These are phyloP conservation scores for Polyodon spathula DNA, from an alignment of 2,113 vertebrate species.

Conservation along the genomic window DNA sequence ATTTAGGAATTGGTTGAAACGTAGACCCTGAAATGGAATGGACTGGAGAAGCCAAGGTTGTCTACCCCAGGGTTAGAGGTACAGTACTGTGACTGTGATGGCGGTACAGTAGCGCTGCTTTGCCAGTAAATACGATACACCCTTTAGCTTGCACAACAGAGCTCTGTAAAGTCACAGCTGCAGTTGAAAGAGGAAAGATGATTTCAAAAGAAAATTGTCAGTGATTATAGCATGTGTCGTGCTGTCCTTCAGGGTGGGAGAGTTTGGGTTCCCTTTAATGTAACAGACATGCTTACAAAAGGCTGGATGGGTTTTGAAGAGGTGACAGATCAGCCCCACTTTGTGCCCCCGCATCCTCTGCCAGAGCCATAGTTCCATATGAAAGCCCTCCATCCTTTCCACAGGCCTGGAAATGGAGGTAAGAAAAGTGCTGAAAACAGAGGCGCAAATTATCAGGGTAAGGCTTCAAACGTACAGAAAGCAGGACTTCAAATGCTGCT, in stretches of 20 bases:
- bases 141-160: not conserved
- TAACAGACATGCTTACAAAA: constrained; percentile 28
- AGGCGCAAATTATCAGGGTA: constrained; percentile 77
- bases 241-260: not conserved
- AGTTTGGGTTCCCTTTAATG: constrained; percentile 10
- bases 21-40: too few species aligned
- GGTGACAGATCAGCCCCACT: constrained; percentile 48
- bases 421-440: constrained; percentile 57
- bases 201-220: not conserved
- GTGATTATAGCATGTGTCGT: not conserved
- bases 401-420: constrained; percentile 69
- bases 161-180: constrained; percentile 1
- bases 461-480: constrained; percentile 73
- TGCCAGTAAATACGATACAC: too few species aligned
- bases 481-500: constrained; percentile 79
- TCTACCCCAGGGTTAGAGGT: too few species aligned
- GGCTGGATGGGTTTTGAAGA: constrained; percentile 37
- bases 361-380: constrained; percentile 59
- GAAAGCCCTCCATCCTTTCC: constrained; percentile 73
- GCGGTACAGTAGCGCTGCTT: too few species aligned
- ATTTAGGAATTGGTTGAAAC: too few species aligned
- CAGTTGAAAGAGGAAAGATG: not conserved
- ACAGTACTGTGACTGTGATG: too few species aligned
- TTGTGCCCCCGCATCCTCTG: constrained; percentile 43
- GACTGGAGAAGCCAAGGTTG: too few species aligned